Percentiles rank a stretch among this genome's conserved stretches.
phyloP scores from a whole-genome alignment of 2,113 vertebrate species.

The Nipponia nippon region DNA sequence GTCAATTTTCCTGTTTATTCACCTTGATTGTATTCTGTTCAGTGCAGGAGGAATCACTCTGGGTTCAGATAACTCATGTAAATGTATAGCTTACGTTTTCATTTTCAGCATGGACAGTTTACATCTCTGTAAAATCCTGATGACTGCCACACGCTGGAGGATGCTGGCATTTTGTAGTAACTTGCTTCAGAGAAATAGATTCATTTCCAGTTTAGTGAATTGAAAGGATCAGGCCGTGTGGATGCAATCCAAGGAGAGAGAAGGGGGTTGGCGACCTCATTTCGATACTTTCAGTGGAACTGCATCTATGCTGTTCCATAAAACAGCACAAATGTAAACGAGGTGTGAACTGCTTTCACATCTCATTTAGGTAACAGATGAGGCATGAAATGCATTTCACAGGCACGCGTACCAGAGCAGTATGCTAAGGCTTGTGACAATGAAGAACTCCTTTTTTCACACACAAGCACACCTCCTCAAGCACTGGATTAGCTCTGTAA shows the following conservation, averaged over 20 bases:
- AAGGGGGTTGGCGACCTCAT: conserved; percentile 68
- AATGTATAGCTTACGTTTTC: background rate
- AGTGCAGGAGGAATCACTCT: background rate
- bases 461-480: background rate
- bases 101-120: background rate
- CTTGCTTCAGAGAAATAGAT: background rate
- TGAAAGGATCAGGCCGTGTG: background rate
- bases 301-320: conserved; percentile 57
- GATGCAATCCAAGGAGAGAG: conserved; percentile 49
- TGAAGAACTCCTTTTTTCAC: conserved; percentile 53
- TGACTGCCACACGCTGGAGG: background rate
- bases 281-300: conserved; percentile 52
- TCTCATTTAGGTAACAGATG: conserved; percentile 80
- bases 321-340: conserved; percentile 72
- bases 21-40: background rate
- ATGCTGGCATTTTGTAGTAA: background rate
- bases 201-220: conserved; percentile 23
- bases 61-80: background rate
- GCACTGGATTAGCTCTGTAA: conserved; percentile 44
- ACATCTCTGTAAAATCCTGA: background rate
- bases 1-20: conserved; percentile 24
- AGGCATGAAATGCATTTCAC: conserved; percentile 77
- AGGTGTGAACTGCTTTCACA: conserved; percentile 78
- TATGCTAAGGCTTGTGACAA: conserved; percentile 43
- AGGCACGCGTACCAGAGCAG: conserved; percentile 49